phyloP scores from a whole-genome alignment of 37 sponge, comb jelly and placozoan genomes.

The Crambe crambe region DNA sequence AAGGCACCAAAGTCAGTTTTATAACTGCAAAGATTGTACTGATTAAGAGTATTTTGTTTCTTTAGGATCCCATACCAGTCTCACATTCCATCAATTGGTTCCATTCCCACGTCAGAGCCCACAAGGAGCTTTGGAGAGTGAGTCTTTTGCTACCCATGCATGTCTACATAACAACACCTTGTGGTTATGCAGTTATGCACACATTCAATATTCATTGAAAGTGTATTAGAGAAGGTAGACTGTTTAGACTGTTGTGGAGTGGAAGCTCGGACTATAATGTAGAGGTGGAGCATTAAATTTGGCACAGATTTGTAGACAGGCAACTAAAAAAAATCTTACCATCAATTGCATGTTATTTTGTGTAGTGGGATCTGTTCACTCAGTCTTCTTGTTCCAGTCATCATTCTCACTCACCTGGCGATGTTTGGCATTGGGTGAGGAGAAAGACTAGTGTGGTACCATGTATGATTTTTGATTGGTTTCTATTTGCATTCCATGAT shows the following conservation, averaged over 20 bases:
- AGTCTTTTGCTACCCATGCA: background rate
- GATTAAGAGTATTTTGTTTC: background rate
- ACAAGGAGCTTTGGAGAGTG: slow-evolving; percentile 15
- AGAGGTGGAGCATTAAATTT: no score
- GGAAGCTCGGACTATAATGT: no score
- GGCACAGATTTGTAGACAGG: no score
- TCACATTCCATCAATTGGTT: background rate
- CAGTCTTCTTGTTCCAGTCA: slow-evolving; percentile 34
- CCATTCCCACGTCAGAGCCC: background rate
- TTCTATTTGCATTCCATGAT: background rate
- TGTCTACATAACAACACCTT: no score
- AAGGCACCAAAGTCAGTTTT: background rate
- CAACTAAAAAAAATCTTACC: no score
- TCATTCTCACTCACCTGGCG: slow-evolving; percentile 61
- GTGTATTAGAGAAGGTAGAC: no score
- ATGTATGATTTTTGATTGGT: no score
- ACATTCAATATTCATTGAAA: no score
- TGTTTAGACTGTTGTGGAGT: no score
- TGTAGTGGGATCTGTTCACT: slow-evolving; percentile 3
- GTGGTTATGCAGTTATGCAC: no score
- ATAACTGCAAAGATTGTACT: background rate
- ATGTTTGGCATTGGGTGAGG: slow-evolving; percentile 70
- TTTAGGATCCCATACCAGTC: background rate
- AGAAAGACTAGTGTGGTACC: no score
- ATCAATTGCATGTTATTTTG: no score